Conservation (phyloP, 2,113 vertebrate species). For the Trichechus manatus region DNA sequence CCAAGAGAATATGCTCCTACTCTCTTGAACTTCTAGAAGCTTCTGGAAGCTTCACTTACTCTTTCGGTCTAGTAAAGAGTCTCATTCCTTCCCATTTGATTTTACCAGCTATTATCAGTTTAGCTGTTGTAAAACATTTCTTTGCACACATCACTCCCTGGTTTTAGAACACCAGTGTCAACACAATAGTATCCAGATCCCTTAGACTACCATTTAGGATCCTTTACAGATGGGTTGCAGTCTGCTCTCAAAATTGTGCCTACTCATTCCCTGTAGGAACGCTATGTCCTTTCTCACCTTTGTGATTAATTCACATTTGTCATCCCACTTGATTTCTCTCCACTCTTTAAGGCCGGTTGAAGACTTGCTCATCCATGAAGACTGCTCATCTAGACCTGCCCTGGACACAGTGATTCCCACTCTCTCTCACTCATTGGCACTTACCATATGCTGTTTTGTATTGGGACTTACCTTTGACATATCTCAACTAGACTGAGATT, state of each 20-base stretch:
- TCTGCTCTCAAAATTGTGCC: not conserved
- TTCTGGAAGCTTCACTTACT: slow-evolving; percentile 8
- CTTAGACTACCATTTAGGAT: not conserved
- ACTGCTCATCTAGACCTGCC: not conserved
- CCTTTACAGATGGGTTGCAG: not conserved
- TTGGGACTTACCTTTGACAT: not conserved
- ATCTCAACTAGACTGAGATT: not conserved
- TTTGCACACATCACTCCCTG: not conserved
- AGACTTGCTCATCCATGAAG: not conserved
- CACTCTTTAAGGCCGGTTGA: not conserved
- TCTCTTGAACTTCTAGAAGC: slow-evolving; percentile 14
- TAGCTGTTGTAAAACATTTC: not conserved
- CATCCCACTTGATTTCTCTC: not conserved
- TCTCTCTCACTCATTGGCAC: not conserved
- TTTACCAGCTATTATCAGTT: not conserved
- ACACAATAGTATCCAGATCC: not conserved
- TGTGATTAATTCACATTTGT: not conserved
- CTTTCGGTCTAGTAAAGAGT: not conserved
- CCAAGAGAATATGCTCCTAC: not conserved
- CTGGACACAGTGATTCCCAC: not conserved
- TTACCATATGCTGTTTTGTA: not conserved
- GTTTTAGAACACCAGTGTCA: not conserved
- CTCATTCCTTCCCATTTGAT: not conserved
- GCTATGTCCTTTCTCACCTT: not conserved
- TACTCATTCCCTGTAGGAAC: not conserved